Conservation (phyloP, 2,888 invertebrate species). For the Ditula angustiorana region DNA sequence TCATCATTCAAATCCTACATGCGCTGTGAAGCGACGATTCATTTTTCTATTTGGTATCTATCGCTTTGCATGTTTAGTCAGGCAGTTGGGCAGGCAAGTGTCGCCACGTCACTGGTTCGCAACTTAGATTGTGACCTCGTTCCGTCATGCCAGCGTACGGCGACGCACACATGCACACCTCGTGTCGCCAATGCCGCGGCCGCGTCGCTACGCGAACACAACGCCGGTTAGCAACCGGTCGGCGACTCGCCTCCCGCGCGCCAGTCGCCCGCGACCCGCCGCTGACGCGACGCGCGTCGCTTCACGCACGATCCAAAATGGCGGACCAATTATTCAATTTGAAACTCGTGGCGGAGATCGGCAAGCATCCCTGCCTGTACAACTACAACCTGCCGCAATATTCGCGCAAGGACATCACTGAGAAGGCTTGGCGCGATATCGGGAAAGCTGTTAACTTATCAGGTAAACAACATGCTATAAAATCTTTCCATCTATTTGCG, state of each 20-base stretch:
- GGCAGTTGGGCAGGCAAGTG: too few species aligned
- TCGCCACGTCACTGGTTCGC: background rate
- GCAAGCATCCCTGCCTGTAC: conserved; percentile 8
- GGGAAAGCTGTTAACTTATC: background rate
- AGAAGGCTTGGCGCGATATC: background rate
- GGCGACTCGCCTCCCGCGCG: background rate
- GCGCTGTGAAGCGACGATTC: too few species aligned
- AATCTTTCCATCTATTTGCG: too few species aligned
- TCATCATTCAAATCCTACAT: too few species aligned
- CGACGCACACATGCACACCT: background rate
- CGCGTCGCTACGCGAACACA: background rate
- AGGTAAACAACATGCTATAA: too few species aligned
- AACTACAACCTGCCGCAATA: conserved; percentile 3
- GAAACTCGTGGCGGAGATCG: background rate
- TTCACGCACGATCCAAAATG: background rate
- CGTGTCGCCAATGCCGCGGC: too few species aligned
- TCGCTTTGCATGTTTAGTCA: too few species aligned
- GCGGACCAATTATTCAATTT: background rate
- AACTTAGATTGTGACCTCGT: background rate
- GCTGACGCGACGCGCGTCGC: conserved; percentile 4
- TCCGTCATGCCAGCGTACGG: background rate
- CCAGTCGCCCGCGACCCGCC: conserved; percentile 11
- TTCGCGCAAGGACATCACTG: conserved; percentile 2
- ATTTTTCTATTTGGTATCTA: too few species aligned
- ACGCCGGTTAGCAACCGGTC: too few species aligned